Evolutionary conservation across 2,888 invertebrate genomes (phyloP).

Genomic region (Acleris laterana): DNA sequence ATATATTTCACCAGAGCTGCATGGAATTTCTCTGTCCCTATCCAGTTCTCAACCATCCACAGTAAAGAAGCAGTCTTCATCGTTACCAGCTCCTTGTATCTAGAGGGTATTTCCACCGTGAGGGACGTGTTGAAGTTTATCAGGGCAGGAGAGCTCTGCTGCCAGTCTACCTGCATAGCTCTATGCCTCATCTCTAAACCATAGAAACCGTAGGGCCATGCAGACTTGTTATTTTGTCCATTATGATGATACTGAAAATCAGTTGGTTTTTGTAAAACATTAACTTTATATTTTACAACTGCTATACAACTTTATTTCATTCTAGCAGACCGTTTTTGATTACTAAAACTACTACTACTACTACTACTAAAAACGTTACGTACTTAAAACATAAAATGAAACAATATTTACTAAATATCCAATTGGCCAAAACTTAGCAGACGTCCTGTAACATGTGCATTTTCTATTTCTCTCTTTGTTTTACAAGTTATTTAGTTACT

Average conservation of each 20-base stretch:
- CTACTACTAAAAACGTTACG: too few species aligned
- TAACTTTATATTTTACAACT: too few species aligned
- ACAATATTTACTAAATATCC: too few species aligned
- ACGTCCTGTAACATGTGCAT: too few species aligned
- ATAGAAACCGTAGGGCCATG: constrained; percentile 55
- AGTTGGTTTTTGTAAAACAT: not conserved
- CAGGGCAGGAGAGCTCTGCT: constrained; percentile 62
- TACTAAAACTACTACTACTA: too few species aligned
- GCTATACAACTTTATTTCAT: too few species aligned
- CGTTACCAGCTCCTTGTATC: constrained; percentile 65
- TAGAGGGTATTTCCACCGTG: constrained; percentile 64
- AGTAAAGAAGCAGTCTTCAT: constrained; percentile 75
- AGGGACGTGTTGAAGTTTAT: constrained; percentile 63
- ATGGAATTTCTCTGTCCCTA: constrained; percentile 65
- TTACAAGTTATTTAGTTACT: too few species aligned
- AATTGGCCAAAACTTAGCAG: too few species aligned
- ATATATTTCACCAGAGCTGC: constrained; percentile 68
- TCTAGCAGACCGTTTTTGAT: too few species aligned
- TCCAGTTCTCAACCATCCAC: constrained; percentile 80
- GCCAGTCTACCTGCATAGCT: constrained; percentile 72
- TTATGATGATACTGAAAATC: constrained; percentile 60
- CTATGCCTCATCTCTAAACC: constrained; percentile 67
- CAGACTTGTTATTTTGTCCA: constrained; percentile 40
- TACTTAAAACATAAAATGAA: too few species aligned
- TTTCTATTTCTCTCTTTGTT: too few species aligned